These are phyloP conservation scores for Solenopsis fugax DNA, from an alignment of 1,140 invertebrate species.

Conservation along the genomic window DNA sequence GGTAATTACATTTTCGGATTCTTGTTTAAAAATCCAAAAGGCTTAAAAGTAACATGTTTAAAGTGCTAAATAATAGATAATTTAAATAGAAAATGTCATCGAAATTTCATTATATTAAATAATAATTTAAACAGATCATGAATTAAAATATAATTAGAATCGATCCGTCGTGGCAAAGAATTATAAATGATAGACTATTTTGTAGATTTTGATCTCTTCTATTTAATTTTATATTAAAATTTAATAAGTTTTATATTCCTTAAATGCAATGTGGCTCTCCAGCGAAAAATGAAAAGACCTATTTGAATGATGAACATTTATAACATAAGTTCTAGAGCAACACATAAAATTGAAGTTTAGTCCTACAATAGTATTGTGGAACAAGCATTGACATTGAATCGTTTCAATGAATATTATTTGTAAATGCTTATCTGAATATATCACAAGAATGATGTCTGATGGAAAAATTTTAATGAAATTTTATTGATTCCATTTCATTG, in stretches of 20 bases:
- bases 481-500: too few species aligned
- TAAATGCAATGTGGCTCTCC: background rate
- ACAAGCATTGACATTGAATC: background rate
- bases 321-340: constrained; percentile 36
- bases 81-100: background rate
- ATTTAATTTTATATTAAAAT: background rate
- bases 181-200: background rate
- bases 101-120: background rate
- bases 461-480: too few species aligned
- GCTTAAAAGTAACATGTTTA: background rate
- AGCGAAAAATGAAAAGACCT: constrained; percentile 29
- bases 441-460: background rate
- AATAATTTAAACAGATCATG: background rate
- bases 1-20: background rate
- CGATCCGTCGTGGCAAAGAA: background rate
- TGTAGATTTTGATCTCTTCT: background rate
- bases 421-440: constrained; percentile 8
- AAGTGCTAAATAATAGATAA: background rate
- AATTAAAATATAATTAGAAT: constrained; percentile 7
- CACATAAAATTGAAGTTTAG: background rate
- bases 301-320: constrained; percentile 39
- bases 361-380: background rate
- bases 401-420: background rate
- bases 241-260: background rate
- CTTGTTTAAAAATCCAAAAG: background rate